Evolutionary conservation across 1,140 invertebrate species (phyloP).

Genomic region (Anoplolepis gracilipes): DNA sequence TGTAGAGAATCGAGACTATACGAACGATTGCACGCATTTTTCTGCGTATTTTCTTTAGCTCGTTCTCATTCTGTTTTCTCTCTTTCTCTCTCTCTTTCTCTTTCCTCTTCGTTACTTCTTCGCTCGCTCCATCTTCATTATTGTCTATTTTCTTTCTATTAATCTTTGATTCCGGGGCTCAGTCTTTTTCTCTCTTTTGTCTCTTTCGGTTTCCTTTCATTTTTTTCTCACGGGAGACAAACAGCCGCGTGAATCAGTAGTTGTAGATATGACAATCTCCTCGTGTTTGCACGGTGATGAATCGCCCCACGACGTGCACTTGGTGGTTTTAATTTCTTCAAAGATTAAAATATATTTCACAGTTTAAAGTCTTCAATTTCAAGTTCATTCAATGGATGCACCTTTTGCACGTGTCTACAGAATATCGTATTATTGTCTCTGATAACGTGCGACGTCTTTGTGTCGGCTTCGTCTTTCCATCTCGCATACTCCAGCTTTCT

Average conservation of each 20-base stretch:
- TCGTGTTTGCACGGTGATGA: slow-evolving; percentile 65
- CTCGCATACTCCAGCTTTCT: not conserved
- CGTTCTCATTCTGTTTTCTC: not conserved
- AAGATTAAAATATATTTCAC: slow-evolving; percentile 3
- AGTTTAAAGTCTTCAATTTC: slow-evolving; percentile 15
- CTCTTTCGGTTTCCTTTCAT: not conserved
- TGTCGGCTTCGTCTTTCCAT: not conserved
- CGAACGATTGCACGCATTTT: slow-evolving; percentile 61
- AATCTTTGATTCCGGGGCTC: slow-evolving; percentile 14
- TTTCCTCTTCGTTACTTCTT: not conserved
- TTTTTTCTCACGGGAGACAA: slow-evolving; percentile 67
- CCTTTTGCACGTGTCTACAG: not conserved
- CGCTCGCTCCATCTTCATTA: not conserved
- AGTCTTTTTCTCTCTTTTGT: slow-evolving; percentile 10
- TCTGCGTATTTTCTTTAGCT: slow-evolving; percentile 60
- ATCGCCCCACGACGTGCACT: slow-evolving; percentile 28
- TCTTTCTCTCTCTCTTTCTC: not conserved
- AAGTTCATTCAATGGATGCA: not conserved
- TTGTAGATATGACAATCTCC: slow-evolving; percentile 71
- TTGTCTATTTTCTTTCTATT: slow-evolving; percentile 4
- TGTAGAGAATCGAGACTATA: slow-evolving; percentile 51
- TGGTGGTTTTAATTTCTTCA: not conserved
- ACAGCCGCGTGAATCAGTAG: slow-evolving; percentile 77
- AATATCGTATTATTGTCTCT: slow-evolving; percentile 3
- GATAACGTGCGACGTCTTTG: slow-evolving; percentile 39